A percentile compares a stretch with the other conserved stretches of the same genome.
Evolutionary conservation across 2,797 vertebrate species (phyloP).

Genomic region (Neomorphus geoffroyi): DNA sequence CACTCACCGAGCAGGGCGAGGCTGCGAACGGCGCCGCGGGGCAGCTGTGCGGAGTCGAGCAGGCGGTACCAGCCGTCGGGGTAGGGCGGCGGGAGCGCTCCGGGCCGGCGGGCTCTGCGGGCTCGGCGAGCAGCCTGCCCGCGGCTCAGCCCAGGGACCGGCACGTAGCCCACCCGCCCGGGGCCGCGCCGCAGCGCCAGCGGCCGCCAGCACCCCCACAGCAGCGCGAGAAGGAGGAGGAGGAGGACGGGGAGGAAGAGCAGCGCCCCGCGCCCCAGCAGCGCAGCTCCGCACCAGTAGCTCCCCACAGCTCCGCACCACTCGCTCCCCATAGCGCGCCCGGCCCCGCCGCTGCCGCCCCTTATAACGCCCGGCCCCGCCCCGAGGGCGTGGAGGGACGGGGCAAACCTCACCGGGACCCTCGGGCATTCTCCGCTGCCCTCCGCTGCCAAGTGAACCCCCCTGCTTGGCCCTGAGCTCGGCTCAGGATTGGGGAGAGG

Average conservation of each 20-base stretch:
- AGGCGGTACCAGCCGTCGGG: conserved; percentile 87
- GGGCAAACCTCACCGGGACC: too few species aligned
- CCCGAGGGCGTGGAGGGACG: not conserved
- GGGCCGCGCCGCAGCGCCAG: conserved; percentile 73
- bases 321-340: not conserved
- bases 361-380: not conserved
- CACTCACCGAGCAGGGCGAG: conserved; percentile 80
- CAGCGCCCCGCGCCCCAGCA: not conserved
- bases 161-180: conserved; percentile 82
- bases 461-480: not conserved
- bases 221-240: not conserved
- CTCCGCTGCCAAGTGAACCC: not conserved
- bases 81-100: conserved; percentile 82
- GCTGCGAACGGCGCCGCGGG: conserved; percentile 72
- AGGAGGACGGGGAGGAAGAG: not conserved
- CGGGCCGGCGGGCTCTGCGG: conserved; percentile 77
- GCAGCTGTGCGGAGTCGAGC: conserved; percentile 80
- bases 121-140: conserved; percentile 71
- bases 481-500: too few species aligned
- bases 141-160: conserved; percentile 71
- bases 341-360: not conserved
- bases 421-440: not conserved
- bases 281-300: not conserved
- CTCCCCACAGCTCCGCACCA: not conserved
- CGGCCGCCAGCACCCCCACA: conserved; percentile 64